These are phyloP conservation scores for Saimiri boliviensis DNA, from an alignment of 2,113 vertebrate species.

Conservation along the genomic window DNA sequence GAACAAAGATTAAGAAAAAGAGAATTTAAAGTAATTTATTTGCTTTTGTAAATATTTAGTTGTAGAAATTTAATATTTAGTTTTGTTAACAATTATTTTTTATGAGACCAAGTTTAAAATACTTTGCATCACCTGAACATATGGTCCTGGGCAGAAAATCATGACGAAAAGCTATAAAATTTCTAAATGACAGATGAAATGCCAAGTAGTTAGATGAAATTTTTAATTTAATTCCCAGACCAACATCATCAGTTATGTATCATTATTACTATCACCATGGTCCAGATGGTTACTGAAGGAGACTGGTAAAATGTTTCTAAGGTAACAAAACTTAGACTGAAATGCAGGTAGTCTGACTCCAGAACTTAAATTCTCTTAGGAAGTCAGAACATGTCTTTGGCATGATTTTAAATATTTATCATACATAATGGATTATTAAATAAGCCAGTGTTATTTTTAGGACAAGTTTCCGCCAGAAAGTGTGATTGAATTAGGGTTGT, in stretches of 20 bases:
- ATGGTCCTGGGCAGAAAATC: not conserved
- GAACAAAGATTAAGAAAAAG: conserved; percentile 22
- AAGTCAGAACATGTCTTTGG: not conserved
- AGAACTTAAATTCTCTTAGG: not conserved
- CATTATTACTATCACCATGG: not conserved
- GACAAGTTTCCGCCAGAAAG: not conserved
- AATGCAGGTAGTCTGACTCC: not conserved
- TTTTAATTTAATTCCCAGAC: not conserved
- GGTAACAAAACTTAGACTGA: not conserved
- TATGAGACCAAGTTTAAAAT: not conserved
- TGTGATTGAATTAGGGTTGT: not conserved
- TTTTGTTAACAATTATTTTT: conserved; percentile 15
- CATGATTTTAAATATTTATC: not conserved
- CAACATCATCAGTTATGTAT: not conserved
- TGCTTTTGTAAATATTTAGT: conserved; percentile 25
- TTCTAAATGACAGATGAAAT: not conserved
- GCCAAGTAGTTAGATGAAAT: not conserved
- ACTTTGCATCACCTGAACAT: not conserved
- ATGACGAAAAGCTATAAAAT: not conserved
- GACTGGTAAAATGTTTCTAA: not conserved
- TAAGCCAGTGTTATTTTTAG: not conserved
- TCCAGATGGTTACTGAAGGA: not conserved
- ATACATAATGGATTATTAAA: not conserved
- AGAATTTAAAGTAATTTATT: not conserved
- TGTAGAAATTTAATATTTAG: conserved; percentile 16